Conservation (phyloP, 2,888 invertebrate species). For the Brachynemurus nebulosus region DNA sequence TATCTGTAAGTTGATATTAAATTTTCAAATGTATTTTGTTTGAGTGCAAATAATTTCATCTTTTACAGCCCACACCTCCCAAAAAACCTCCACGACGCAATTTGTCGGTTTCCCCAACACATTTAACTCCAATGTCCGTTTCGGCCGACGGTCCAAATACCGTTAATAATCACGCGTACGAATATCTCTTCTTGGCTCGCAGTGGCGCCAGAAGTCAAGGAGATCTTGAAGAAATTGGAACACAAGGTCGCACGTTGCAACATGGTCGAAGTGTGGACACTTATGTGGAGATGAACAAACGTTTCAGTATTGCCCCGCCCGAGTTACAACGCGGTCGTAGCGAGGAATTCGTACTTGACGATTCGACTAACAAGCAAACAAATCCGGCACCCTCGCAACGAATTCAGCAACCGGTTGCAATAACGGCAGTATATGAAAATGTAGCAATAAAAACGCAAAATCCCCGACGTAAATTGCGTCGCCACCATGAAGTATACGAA, state of each 20-base stretch:
- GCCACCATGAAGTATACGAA: constrained; percentile 42
- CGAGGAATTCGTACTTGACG: constrained; percentile 19
- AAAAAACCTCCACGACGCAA: constrained; percentile 82
- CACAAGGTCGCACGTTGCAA: constrained; percentile 36
- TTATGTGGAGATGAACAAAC: constrained; percentile 60
- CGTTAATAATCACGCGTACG: constrained; percentile 46
- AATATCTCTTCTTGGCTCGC: constrained; percentile 47
- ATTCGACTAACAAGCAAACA: constrained; percentile 35
- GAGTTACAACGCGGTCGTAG: constrained; percentile 23
- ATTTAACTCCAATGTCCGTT: constrained; percentile 43
- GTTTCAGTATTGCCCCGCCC: constrained; percentile 33
- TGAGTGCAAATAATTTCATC: background rate
- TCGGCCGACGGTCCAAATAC: constrained; percentile 34
- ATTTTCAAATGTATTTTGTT: too few species aligned
- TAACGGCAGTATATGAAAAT: constrained; percentile 60
- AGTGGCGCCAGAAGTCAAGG: constrained; percentile 55
- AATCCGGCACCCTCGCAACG: constrained; percentile 1
- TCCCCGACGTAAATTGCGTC: constrained; percentile 52
- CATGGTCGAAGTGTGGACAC: constrained; percentile 65
- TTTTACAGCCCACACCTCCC: constrained; percentile 62
- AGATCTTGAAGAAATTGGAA: constrained; percentile 50
- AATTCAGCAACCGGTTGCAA: constrained; percentile 54
- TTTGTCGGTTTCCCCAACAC: constrained; percentile 74
- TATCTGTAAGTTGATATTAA: constrained; percentile 37
- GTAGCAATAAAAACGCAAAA: constrained; percentile 56